Evolutionary conservation across 2,888 invertebrate genomes (phyloP), one percentile per base, ranked within the genome.

Genomic region (Spialia ferax): DNA sequence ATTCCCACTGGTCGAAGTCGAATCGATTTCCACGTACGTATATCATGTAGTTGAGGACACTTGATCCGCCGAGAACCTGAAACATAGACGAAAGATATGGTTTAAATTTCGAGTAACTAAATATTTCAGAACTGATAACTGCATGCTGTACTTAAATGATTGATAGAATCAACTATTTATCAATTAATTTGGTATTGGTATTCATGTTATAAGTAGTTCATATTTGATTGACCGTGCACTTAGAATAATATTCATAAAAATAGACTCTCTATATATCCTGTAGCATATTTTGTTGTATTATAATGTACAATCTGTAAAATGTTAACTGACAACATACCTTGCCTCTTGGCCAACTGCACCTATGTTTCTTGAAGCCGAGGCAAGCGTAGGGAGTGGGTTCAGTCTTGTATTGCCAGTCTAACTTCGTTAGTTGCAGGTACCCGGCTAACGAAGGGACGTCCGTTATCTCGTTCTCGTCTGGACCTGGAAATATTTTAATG

Each of bases 401-500:
- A 0, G 97, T 97, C 90, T 97, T 98, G 89, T 98, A 98, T 75
- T 96, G 96, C 98, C 98, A 98, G 88, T 98, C 98, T 70, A 98
- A 87, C 83, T 97, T 96, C 72, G 97, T 97, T 69, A 98, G 93
- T 87, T 98, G 98, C 56, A 98, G 92, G 84, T 98, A 98, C 0
- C 97, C 97, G 0, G 98, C 97, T 77, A 98, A 85, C 59, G 97
- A 97, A 29, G 98, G 98, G 69, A 98, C 97, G 84, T 98, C 98
- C 1, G 97, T 96, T 71, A 97, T 96, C 88, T 98, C 97, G 87
- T 97, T 97, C 85, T 98, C 98, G 77, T 97, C 97, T 0, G 97
- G 97, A 26, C 98, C 98, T 94, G 90, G 69, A 94, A n/a, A 91
- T 54, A 63, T 42, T 38, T 66, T 20, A 18, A 11, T 1, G 4